These are phyloP conservation scores for Aplidium turbinatum DNA, from an alignment of 23 tunicate species.

Conservation along the genomic window DNA sequence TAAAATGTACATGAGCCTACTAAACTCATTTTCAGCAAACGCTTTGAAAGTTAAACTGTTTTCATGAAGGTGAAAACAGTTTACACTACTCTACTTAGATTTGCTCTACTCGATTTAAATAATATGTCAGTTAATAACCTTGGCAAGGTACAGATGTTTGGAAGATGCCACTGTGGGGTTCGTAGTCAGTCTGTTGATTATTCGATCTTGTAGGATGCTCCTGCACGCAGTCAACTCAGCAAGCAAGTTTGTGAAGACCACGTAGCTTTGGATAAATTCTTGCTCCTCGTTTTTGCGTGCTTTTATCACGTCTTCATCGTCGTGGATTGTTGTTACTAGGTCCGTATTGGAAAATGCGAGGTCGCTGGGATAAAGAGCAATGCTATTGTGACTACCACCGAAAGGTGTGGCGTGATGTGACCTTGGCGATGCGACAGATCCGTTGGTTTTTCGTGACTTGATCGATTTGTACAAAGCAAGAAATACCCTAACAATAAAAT, in stretches of 20 bases:
- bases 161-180: slow-evolving; percentile 91
- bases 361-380: slow-evolving; percentile 74
- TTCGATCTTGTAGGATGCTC: slow-evolving; percentile 51
- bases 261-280: slow-evolving; percentile 65
- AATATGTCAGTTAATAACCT: too few species aligned
- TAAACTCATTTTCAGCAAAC: too few species aligned
- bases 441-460: slow-evolving; percentile 35
- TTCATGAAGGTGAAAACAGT: too few species aligned
- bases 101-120: too few species aligned
- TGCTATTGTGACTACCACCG: slow-evolving; percentile 46
- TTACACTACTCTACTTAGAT: too few species aligned
- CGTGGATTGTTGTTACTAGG: slow-evolving; percentile 68
- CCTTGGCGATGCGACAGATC: slow-evolving; percentile 47
- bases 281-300: slow-evolving; percentile 74
- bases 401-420: slow-evolving; percentile 15
- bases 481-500: slow-evolving; percentile 54
- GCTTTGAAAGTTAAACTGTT: too few species aligned
- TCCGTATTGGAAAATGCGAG: slow-evolving; percentile 71
- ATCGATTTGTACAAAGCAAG: slow-evolving; percentile 74
- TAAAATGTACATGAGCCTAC: too few species aligned
- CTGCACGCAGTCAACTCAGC: slow-evolving; percentile 64
- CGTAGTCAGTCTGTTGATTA: slow-evolving; percentile 68
- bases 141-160: slow-evolving; percentile 66
- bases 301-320: slow-evolving; percentile 79
- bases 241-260: slow-evolving; percentile 52